Percentiles rank a stretch among this genome's conserved stretches.
Evolutionary conservation across 2,888 invertebrate species (phyloP).

Genomic region (Dendrolimus pini): DNA sequence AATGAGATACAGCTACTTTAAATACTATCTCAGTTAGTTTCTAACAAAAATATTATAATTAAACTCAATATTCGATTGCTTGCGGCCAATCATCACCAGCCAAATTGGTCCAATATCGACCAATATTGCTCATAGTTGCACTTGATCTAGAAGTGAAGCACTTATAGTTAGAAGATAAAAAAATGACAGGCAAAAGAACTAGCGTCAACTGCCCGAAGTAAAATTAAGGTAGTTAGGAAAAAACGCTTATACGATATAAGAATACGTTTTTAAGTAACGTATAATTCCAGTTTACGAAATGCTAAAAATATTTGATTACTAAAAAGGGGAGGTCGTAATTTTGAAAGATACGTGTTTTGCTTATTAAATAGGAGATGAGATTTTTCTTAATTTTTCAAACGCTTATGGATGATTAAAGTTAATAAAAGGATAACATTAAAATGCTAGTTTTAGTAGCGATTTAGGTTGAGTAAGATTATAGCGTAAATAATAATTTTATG

Average conservation of each 20-base stretch:
- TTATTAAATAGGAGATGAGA: neutral
- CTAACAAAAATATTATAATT: too few species aligned
- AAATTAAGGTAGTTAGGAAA: constrained; percentile 5
- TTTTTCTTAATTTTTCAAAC: neutral
- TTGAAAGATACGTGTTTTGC: neutral
- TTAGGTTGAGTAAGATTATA: constrained; percentile 22
- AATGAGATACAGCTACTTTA: too few species aligned
- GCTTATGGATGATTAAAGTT: neutral
- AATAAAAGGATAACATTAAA: constrained; percentile 5
- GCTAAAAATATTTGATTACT: neutral
- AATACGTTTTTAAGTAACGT: neutral
- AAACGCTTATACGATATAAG: constrained; percentile 6
- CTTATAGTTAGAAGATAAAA: constrained; percentile 48
- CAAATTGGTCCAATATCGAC: constrained; percentile 52
- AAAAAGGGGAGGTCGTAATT: neutral
- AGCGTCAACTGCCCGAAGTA: neutral
- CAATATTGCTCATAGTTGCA: constrained; percentile 66
- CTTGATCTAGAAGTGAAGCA: constrained; percentile 54
- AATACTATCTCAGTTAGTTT: too few species aligned
- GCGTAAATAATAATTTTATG: constrained; percentile 45
- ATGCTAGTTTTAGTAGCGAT: constrained; percentile 31
- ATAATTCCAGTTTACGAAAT: neutral
- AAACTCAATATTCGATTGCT: neutral
- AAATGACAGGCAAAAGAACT: constrained; percentile 15
- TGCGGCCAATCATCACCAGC: neutral